Conservation (phyloP, 2,797 vertebrate genomes). For the Sebastes melanostomus region DNA sequence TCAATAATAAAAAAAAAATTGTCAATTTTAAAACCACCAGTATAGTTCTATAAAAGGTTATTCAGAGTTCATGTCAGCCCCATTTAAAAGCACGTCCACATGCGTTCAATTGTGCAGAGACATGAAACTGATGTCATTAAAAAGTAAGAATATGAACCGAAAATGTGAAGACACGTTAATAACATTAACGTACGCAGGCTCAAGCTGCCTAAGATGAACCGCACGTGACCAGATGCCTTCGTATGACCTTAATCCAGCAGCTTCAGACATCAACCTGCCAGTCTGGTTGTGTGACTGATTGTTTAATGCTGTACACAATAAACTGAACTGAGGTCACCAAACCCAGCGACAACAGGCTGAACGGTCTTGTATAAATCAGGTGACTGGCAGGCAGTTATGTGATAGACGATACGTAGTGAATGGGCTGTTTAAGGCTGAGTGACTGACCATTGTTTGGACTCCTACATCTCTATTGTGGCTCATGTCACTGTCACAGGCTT, state of each 20-base stretch:
- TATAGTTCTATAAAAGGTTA: not conserved
- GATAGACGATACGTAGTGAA: slow-evolving; percentile 19
- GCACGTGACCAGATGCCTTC: slow-evolving; percentile 20
- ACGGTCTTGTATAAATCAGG: slow-evolving; percentile 4
- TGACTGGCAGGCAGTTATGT: slow-evolving; percentile 23
- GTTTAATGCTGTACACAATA: slow-evolving; percentile 16
- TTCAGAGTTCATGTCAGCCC: not conserved
- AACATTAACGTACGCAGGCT: not conserved
- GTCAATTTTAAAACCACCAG: not conserved
- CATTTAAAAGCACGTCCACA: not conserved
- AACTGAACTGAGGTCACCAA: slow-evolving; percentile 21
- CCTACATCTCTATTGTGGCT: slow-evolving; percentile 3
- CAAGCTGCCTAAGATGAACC: not conserved
- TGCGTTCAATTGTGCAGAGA: not conserved
- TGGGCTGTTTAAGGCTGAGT: slow-evolving; percentile 31
- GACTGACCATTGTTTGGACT: slow-evolving; percentile 21
- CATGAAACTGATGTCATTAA: not conserved
- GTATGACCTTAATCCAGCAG: slow-evolving; percentile 45
- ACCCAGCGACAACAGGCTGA: slow-evolving; percentile 1
- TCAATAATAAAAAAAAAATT: no score
- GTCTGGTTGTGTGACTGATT: slow-evolving; percentile 25
- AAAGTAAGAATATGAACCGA: not conserved
- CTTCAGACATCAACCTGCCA: not conserved
- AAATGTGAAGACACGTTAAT: not conserved
- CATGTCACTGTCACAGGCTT: slow-evolving; percentile 1